phyloP scores from a whole-genome alignment of 2,888 invertebrate species.

The Formica aserva region DNA sequence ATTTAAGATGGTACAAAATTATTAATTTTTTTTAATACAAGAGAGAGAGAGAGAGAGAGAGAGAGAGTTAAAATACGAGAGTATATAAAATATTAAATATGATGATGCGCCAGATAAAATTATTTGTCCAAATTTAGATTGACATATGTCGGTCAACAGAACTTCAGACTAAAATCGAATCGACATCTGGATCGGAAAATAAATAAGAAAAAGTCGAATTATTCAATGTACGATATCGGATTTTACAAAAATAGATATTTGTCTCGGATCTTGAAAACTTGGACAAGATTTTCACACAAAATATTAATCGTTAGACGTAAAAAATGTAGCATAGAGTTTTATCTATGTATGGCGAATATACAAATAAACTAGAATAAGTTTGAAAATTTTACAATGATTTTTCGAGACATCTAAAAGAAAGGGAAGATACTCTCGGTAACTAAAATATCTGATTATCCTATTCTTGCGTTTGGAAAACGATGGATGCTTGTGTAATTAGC shows the following conservation, averaged over 20 bases:
- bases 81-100: background rate
- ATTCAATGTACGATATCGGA: background rate
- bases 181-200: background rate
- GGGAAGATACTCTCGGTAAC: background rate
- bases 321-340: background rate
- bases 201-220: background rate
- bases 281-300: background rate
- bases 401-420: background rate
- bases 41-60: background rate
- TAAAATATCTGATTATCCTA: background rate
- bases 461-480: background rate
- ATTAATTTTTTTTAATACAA: background rate
- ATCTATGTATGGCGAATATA: background rate
- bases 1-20: background rate
- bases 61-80: background rate
- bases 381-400: background rate
- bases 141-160: background rate
- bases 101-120: background rate
- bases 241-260: background rate
- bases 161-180: background rate
- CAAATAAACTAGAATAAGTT: background rate
- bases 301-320: background rate
- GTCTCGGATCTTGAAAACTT: background rate
- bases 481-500: slow-evolving; percentile 10
- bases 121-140: background rate